Conservation (phyloP, 1,140 invertebrate genomes). For the Eumeta japonica region DNA sequence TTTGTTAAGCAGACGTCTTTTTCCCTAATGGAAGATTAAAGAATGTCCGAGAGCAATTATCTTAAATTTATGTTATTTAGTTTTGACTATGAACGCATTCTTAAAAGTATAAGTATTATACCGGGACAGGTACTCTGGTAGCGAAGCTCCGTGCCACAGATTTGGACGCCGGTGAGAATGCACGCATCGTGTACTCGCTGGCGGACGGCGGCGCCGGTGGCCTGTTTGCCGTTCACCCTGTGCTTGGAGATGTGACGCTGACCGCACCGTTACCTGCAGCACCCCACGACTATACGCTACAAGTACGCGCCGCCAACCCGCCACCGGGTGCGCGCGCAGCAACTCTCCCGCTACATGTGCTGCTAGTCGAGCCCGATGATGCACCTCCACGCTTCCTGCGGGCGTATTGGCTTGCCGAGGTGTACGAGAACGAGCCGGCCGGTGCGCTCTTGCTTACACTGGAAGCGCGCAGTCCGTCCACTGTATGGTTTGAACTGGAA, state of each 20-base stretch:
- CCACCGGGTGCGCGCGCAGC: conserved; percentile 73
- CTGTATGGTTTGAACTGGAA: conserved; percentile 80
- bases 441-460: conserved; percentile 78
- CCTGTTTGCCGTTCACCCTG: conserved; percentile 56
- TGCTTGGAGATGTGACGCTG: conserved; percentile 80
- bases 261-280: too few species aligned
- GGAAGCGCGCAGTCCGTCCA: conserved; percentile 75
- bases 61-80: too few species aligned
- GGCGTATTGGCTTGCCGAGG: conserved; percentile 64
- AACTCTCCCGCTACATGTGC: conserved; percentile 80
- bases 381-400: conserved; percentile 75
- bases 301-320: conserved; percentile 79
- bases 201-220: conserved; percentile 74
- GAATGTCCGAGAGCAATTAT: too few species aligned
- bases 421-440: conserved; percentile 79
- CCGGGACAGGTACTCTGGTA: conserved; percentile 78
- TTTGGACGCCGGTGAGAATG: conserved; percentile 79
- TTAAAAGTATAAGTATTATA: too few species aligned
- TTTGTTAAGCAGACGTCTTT: too few species aligned
- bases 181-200: conserved; percentile 72
- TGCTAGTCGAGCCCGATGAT: conserved; percentile 85
- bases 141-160: conserved; percentile 84
- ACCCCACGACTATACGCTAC: conserved; percentile 83
- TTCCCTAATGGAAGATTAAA: too few species aligned
- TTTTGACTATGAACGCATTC: too few species aligned